Base-by-base conservation (phyloP, 35 echinoderm and acorn worm genomes). In the Anneissia japonica region DNA sequence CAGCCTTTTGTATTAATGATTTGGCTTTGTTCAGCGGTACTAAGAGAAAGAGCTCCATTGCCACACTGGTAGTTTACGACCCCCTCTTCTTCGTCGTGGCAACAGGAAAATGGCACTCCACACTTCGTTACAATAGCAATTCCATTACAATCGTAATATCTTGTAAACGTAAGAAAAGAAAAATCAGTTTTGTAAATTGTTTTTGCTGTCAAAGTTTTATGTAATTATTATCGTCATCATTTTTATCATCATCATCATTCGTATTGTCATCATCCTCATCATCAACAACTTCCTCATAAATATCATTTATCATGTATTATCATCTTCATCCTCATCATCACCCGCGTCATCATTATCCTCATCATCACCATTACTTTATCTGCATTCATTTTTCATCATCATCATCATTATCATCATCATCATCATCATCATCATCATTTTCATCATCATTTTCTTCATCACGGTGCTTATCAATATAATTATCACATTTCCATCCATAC, bases 381-480 rank as follows among this genome's bases (percentile, higher is more conserved):
- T 46, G 72, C 35, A 39, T 13, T 51, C 82, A 55, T 56, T 84
- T 31, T 17, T 56, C 82, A 84, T 31, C 41, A 72, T 51, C 39
- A 84, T 83, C 37, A 43, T 39, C 36, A 83, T 39, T 11, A 83
- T 39, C 37, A 83, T 21, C 3, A 83, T 46, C 13, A 83, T 0
- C 36, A 43, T 83, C 37, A 56, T 0, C 13, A 83, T 76, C 3
- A 75, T 6, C 64, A 75, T 36, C 34, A 75, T 0, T 35, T 75
- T 34, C 82, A 55, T 46, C 16, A 6, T 41, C 41, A 30, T 46
- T 38, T 17, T 83, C 81, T 0, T 23, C 41, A 46, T 41, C 28
- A 29, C 40, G 37, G 38, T 79, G n/a, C n/a, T n/a, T n/a, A n/a
- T n/a, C n/a, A n/a, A n/a, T n/a, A n/a, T n/a, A n/a, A n/a, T n/a